These are phyloP conservation scores for Acanthosepion lycidas DNA, from an alignment of 2,888 invertebrate genomes.

Conservation along the genomic window DNA sequence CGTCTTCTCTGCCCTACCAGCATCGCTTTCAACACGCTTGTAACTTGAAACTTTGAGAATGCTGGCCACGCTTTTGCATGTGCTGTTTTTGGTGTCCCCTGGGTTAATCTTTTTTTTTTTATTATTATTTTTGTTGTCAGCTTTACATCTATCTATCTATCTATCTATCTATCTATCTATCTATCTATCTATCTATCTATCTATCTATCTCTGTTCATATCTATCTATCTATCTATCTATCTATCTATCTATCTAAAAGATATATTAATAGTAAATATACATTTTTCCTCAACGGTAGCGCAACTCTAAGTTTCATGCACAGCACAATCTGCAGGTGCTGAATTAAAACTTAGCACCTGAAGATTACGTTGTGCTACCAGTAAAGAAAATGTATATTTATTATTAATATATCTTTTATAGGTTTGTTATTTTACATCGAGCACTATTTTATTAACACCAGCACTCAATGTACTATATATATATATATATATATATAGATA, in stretches of 20 bases:
- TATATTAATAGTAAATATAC: no score
- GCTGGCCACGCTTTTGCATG: not conserved
- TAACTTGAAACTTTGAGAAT: not conserved
- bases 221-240: not conserved
- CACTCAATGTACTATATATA: no score
- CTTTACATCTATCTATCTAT: slow-evolving; percentile 42
- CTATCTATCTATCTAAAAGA: no score
- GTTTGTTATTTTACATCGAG: not conserved
- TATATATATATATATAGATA: no score
- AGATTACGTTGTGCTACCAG: no score
- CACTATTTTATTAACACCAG: no score
- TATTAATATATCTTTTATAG: not conserved
- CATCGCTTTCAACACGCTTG: not conserved
- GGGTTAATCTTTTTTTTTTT: not conserved
- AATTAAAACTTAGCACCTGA: no score
- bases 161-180: slow-evolving; percentile 41
- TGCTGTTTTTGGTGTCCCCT: not conserved
- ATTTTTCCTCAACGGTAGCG: no score
- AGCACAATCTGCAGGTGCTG: no score
- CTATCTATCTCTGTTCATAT: not conserved
- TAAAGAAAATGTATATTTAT: not conserved
- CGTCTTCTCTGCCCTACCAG: not conserved
- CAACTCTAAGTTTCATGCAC: no score
- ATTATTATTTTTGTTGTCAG: not conserved
- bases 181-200: slow-evolving; percentile 39